These are phyloP conservation scores for Oxytorus armatus DNA, from an alignment of 2,888 invertebrate species.

Conservation along the genomic window DNA sequence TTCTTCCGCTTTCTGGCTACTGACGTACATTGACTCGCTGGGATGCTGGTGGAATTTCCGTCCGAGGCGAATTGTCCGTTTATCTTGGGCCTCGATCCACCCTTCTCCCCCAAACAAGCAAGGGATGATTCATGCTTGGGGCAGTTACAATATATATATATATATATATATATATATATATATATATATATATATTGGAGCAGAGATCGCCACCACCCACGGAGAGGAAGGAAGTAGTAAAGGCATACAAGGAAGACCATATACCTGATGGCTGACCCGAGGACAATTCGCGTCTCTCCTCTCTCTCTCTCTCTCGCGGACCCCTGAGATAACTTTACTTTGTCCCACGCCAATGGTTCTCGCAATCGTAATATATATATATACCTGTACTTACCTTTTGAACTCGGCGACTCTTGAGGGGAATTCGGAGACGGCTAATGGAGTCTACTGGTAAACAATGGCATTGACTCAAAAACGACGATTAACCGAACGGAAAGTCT, in stretches of 20 bases:
- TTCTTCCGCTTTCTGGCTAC: constrained; percentile 53
- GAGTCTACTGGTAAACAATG: constrained; percentile 40
- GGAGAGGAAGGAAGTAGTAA: constrained; percentile 59
- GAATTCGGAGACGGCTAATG: constrained; percentile 39
- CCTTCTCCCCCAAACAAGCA: constrained; percentile 33
- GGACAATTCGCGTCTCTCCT: constrained; percentile 50
- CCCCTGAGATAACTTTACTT: constrained; percentile 69
- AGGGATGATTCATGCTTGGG: constrained; percentile 69
- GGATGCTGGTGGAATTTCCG: constrained; percentile 55
- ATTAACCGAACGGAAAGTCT: neutral
- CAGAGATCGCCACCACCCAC: constrained; percentile 42
- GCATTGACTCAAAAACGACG: constrained; percentile 30
- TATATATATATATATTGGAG: constrained; percentile 25
- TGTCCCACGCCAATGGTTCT: constrained; percentile 59
- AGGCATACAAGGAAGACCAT: constrained; percentile 25
- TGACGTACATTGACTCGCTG: constrained; percentile 61
- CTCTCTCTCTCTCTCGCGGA: constrained; percentile 21
- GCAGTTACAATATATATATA: constrained; percentile 9
- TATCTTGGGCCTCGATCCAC: constrained; percentile 61
- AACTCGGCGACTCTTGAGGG: constrained; percentile 10
- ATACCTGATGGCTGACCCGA: constrained; percentile 54
- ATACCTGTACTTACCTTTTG: constrained; percentile 34
- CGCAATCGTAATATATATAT: constrained; percentile 46
- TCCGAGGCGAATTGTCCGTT: constrained; percentile 64
- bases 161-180: constrained; percentile 30